Conservation (phyloP, 1,140 invertebrate species). For the Drosophila cardini region DNA sequence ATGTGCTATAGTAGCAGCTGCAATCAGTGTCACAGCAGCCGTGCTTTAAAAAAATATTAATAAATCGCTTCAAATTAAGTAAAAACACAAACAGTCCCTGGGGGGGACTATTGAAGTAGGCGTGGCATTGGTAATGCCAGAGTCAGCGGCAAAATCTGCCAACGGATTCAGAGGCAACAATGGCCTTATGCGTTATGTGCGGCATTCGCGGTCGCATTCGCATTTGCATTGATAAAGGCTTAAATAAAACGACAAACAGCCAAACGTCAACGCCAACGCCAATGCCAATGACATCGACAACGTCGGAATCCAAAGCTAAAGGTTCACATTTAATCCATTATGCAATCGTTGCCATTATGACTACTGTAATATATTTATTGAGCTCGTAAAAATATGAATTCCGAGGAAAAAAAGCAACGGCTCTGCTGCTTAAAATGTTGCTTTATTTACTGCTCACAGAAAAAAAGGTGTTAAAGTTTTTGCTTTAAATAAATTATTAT, state of each 20-base stretch:
- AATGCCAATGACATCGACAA: not conserved
- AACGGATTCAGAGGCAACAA: conserved; percentile 7
- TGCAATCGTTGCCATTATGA: conserved; percentile 75
- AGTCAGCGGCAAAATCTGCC: not conserved
- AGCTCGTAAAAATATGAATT: conserved; percentile 30
- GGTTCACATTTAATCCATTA: conserved; percentile 66
- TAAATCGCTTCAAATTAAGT: conserved; percentile 75
- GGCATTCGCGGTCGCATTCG: conserved; percentile 42
- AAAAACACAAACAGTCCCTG: conserved; percentile 61
- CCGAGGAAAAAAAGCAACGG: not conserved
- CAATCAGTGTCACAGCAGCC: conserved; percentile 3
- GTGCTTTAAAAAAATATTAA: conserved; percentile 48
- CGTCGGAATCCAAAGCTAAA: conserved; percentile 1
- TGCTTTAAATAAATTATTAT: not conserved
- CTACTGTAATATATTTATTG: conserved; percentile 75
- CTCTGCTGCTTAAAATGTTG: conserved; percentile 7
- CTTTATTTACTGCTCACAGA: conserved; percentile 8
- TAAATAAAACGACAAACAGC: conserved; percentile 63
- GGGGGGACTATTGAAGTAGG: not conserved
- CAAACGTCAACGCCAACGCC: conserved; percentile 49
- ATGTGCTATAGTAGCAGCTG: conserved; percentile 21
- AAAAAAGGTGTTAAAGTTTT: conserved; percentile 5
- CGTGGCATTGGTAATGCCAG: not conserved
- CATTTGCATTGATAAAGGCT: conserved; percentile 73
- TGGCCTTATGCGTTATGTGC: conserved; percentile 31